Conservation (phyloP, 2,888 invertebrate species). For the Glaucopsyche alexis region DNA sequence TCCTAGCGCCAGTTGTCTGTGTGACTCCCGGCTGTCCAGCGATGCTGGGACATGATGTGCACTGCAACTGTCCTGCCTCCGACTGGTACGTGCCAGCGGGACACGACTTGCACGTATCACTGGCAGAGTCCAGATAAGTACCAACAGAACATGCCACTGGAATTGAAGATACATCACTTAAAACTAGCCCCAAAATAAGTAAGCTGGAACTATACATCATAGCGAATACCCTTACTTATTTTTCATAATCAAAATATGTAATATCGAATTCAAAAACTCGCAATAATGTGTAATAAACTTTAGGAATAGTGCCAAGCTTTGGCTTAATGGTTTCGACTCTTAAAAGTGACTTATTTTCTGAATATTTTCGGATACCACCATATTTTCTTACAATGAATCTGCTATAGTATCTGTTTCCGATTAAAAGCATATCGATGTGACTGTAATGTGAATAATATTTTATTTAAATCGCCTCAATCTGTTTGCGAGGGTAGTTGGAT, state of each 20-base stretch:
- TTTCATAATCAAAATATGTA: too few relatives aligned
- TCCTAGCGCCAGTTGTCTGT: slow-evolving; percentile 91
- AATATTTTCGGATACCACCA: slow-evolving; percentile 6
- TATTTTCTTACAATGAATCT: slow-evolving; percentile 18
- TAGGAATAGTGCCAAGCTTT: not conserved
- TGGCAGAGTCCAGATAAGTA: slow-evolving; percentile 88
- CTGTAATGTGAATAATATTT: slow-evolving; percentile 20
- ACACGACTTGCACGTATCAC: slow-evolving; percentile 90
- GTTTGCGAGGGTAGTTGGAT: not conserved
- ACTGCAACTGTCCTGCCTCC: slow-evolving; percentile 93
- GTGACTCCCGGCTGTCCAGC: slow-evolving; percentile 95
- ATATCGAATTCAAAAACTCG: not conserved
- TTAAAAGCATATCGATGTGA: slow-evolving; percentile 17
- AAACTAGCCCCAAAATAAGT: not conserved
- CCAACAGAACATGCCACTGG: slow-evolving; percentile 95
- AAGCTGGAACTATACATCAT: too few relatives aligned
- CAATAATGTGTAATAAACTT: not conserved
- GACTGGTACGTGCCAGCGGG: slow-evolving; percentile 96
- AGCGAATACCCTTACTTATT: too few relatives aligned
- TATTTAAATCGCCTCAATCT: slow-evolving; percentile 11
- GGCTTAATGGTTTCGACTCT: not conserved
- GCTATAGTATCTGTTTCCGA: not conserved
- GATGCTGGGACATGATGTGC: slow-evolving; percentile 93
- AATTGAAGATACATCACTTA: slow-evolving; percentile 18
- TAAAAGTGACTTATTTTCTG: not conserved